Evolutionary conservation across 2,113 vertebrate species (phyloP).

Genomic region (Ardeotis arabs): DNA sequence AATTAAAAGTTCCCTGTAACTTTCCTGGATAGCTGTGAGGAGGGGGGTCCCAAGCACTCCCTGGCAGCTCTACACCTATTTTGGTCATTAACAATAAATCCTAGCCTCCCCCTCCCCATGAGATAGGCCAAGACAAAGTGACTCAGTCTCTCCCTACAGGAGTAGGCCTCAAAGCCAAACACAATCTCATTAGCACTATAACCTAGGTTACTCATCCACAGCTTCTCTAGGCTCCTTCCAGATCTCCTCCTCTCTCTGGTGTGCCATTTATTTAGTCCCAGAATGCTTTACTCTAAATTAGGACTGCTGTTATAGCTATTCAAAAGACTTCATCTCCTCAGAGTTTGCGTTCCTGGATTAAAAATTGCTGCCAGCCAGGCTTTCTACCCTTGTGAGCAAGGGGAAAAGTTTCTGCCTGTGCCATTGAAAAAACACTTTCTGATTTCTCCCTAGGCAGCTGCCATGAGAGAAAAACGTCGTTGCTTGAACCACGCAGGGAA

Average conservation of each 20-base stretch:
- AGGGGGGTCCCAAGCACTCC: not conserved
- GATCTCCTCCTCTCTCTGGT: not conserved
- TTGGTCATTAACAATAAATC: not conserved
- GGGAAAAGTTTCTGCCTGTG: not conserved
- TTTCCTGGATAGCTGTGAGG: not conserved
- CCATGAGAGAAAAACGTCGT: not conserved
- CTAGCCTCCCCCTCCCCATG: not conserved
- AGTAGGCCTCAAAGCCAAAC: not conserved
- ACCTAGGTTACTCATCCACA: not conserved
- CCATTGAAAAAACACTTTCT: not conserved
- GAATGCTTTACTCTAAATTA: conserved; percentile 1
- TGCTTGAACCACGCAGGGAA: accelerated
- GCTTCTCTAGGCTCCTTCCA: conserved; percentile 15
- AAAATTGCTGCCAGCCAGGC: not conserved
- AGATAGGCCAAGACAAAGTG: not conserved
- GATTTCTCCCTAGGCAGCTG: not conserved
- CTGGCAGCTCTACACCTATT: not conserved
- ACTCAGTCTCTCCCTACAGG: not conserved
- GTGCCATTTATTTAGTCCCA: not conserved
- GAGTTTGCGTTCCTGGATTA: not conserved
- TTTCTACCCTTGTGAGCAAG: not conserved
- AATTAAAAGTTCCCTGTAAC: not conserved
- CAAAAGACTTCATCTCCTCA: not conserved
- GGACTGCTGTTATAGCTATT: not conserved
- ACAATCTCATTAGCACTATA: conserved; percentile 7